A percentile compares a stretch with the other conserved stretches of the same genome.
Conservation (phyloP, 2,888 invertebrate genomes). For the Drosophila percnosoma region DNA sequence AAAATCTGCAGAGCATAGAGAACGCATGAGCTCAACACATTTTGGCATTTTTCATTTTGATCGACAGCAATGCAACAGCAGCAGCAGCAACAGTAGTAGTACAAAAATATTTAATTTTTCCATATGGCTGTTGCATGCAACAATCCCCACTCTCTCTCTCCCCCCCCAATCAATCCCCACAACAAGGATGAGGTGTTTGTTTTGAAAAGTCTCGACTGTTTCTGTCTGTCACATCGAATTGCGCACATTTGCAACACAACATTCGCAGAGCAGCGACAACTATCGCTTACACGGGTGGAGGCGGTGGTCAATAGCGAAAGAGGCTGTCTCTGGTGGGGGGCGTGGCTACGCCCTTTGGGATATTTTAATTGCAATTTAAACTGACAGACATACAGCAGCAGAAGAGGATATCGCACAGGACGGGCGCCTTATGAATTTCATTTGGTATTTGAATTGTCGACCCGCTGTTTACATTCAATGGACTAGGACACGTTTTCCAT, state of each 20-base stretch:
- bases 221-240: slow-evolving; percentile 61
- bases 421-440: slow-evolving; percentile 69
- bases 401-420: slow-evolving; percentile 2
- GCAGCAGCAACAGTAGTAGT: not conserved
- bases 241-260: slow-evolving; percentile 20
- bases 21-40: not conserved
- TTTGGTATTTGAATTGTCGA: slow-evolving; percentile 67
- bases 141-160: not conserved
- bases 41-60: slow-evolving; percentile 1
- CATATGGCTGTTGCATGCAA: slow-evolving; percentile 4
- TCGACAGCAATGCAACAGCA: slow-evolving; percentile 7
- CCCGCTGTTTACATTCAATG: slow-evolving; percentile 56
- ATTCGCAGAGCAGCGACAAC: slow-evolving; percentile 13
- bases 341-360: slow-evolving; percentile 23
- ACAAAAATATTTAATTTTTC: slow-evolving; percentile 24
- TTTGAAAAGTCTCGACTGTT: slow-evolving; percentile 75
- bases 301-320: not conserved
- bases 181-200: slow-evolving; percentile 38
- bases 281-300: slow-evolving; percentile 6
- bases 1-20: not conserved
- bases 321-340: not conserved
- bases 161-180: not conserved
- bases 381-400: slow-evolving; percentile 39
- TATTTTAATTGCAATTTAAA: slow-evolving; percentile 75
- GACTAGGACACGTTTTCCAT: slow-evolving; percentile 68